Percentiles rank a stretch among this genome's conserved stretches.
phyloP scores from a whole-genome alignment of 2,888 invertebrate genomes.

The Sympetrum striolatum region DNA sequence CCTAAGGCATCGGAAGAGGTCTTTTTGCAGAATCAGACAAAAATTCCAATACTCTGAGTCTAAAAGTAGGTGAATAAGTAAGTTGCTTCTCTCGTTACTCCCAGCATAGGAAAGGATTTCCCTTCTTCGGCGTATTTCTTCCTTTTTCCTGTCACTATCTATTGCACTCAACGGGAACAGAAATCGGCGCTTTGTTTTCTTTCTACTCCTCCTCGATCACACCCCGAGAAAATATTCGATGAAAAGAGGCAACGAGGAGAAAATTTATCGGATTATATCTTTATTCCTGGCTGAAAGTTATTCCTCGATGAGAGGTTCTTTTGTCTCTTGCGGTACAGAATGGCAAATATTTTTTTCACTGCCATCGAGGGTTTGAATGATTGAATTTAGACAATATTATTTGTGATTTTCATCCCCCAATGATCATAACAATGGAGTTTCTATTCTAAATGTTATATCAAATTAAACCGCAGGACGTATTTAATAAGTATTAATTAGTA shows the following conservation, averaged over 20 bases:
- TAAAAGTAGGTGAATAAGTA: conserved; percentile 31
- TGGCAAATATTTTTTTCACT: too few species aligned
- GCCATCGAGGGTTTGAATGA: too few species aligned
- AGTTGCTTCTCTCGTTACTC: conserved; percentile 3
- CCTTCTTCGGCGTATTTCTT: background rate
- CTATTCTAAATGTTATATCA: too few species aligned
- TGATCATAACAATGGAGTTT: too few species aligned
- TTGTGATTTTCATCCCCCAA: too few species aligned
- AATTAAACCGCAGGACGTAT: too few species aligned
- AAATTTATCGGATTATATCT: background rate
- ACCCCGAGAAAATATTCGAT: background rate
- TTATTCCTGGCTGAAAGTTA: too few species aligned
- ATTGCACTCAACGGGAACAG: background rate
- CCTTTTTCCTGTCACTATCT: background rate
- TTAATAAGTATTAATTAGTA: too few species aligned
- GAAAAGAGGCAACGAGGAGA: background rate
- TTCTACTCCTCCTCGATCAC: background rate
- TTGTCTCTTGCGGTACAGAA: too few species aligned
- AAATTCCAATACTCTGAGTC: conserved; percentile 3
- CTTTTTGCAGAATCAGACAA: conserved; percentile 16
- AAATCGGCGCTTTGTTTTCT: background rate
- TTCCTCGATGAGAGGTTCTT: too few species aligned
- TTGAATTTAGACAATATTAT: too few species aligned
- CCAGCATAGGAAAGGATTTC: background rate
- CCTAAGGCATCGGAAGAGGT: background rate